Conservation (phyloP, 2,888 invertebrate genomes). For the Temnothorax ravouxi region DNA sequence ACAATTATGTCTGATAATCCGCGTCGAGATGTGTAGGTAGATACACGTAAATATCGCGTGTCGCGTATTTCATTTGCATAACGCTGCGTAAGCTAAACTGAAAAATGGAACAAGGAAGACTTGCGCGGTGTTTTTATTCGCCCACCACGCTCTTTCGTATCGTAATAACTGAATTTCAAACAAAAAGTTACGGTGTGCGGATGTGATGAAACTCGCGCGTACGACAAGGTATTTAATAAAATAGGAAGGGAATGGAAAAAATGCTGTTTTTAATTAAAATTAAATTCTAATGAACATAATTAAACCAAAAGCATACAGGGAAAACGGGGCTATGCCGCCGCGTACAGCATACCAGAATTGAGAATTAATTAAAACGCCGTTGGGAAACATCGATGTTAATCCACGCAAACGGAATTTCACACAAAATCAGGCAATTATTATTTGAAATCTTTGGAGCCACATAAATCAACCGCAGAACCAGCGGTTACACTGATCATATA, state of each 20-base stretch:
- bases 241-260: constrained; percentile 32
- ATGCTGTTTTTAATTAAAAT: constrained; percentile 45
- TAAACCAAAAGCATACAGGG: constrained; percentile 37
- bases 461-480: not conserved
- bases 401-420: constrained; percentile 24
- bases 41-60: constrained; percentile 29
- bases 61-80: constrained; percentile 45
- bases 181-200: constrained; percentile 27
- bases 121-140: constrained; percentile 20
- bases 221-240: constrained; percentile 44
- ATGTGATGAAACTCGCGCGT: constrained; percentile 34
- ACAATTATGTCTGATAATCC: constrained; percentile 17
- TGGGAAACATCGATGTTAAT: constrained; percentile 39
- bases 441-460: not conserved
- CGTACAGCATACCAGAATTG: constrained; percentile 21
- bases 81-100: constrained; percentile 41
- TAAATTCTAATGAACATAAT: constrained; percentile 50
- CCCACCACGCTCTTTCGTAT: constrained; percentile 18
- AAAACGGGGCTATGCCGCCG: constrained; percentile 17
- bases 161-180: constrained; percentile 37
- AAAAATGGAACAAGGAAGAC: constrained; percentile 38
- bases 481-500: not conserved
- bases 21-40: constrained; percentile 7
- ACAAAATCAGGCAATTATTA: constrained; percentile 19
- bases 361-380: constrained; percentile 46